Conservation (phyloP, 2,113 vertebrate species). For the Scartelaos histophorus region DNA sequence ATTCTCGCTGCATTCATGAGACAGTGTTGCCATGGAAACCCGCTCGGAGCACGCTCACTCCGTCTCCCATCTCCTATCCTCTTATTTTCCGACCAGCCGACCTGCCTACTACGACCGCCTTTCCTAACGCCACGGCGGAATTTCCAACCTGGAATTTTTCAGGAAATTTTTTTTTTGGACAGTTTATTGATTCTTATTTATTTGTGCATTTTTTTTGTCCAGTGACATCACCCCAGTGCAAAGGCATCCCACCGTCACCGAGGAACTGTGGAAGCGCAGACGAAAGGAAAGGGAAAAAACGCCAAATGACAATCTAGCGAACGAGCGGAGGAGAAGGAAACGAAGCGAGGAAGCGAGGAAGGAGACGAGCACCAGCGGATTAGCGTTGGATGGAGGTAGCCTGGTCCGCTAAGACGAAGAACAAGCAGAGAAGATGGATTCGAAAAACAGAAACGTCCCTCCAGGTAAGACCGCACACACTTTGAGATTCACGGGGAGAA, state of each 20-base stretch:
- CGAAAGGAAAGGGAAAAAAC: constrained; percentile 25
- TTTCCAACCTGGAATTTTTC: not conserved
- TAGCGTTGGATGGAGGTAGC: constrained; percentile 78
- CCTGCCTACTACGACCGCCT: not conserved
- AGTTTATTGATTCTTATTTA: not conserved
- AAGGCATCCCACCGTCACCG: constrained; percentile 36
- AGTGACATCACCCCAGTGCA: constrained; percentile 20
- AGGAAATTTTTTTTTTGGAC: not conserved
- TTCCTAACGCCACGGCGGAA: not conserved
- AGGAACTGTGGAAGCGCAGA: not conserved
- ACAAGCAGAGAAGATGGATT: constrained; percentile 74
- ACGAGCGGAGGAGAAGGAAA: constrained; percentile 17
- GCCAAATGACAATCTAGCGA: constrained; percentile 65
- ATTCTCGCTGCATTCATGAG: constrained; percentile 2
- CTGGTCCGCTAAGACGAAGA: constrained; percentile 56
- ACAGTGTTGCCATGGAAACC: constrained; percentile 9
- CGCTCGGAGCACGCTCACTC: not conserved
- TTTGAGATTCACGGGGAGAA: not conserved
- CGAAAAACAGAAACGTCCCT: constrained; percentile 75
- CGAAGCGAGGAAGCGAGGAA: constrained; percentile 2
- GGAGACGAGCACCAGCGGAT: constrained; percentile 45
- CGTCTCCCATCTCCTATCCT: not conserved
- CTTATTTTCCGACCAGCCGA: not conserved
- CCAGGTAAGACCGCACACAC: constrained; percentile 66
- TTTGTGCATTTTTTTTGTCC: constrained; percentile 24